These are phyloP conservation scores for Petrocephalus sullivani DNA, from an alignment of 2,797 vertebrate species.

Conservation along the genomic window DNA sequence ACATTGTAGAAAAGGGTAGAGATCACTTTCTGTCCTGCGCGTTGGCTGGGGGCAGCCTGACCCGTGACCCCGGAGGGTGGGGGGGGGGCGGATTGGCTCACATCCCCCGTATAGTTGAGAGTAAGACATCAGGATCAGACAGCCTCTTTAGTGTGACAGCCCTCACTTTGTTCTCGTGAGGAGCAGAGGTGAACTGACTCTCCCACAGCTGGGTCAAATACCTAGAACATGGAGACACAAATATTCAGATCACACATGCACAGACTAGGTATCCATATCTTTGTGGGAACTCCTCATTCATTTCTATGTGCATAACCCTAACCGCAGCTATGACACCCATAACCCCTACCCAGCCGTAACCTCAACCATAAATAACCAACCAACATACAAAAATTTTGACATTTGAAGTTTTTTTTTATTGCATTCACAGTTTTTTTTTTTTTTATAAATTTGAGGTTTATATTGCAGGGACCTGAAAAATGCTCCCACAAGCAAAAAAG, in stretches of 20 bases:
- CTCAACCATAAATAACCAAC: too few relatives aligned
- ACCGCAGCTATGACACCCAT: too few relatives aligned
- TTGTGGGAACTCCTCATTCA: too few relatives aligned
- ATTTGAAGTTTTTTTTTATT: too few relatives aligned
- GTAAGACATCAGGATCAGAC: constrained; percentile 19
- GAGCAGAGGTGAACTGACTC: constrained; percentile 12
- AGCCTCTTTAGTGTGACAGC: constrained; percentile 8
- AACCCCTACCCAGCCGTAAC: too few relatives aligned
- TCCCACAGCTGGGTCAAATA: not conserved
- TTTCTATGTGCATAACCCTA: too few relatives aligned
- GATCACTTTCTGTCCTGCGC: not conserved
- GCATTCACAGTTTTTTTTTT: too few relatives aligned
- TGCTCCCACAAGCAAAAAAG: too few relatives aligned
- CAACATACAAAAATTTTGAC: too few relatives aligned
- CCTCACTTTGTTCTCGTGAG: not conserved
- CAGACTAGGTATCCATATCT: not conserved
- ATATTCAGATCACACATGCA: not conserved
- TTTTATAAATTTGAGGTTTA: too few relatives aligned
- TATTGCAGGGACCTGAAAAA: too few relatives aligned
- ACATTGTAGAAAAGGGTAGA: not conserved
- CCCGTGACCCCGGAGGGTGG: not conserved
- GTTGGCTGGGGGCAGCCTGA: not conserved
- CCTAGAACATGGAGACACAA: not conserved
- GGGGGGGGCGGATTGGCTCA: not conserved
- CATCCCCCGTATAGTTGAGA: not conserved